A percentile compares a stretch with the other conserved stretches of the same genome.
Evolutionary conservation across 2,113 vertebrate species (phyloP).

Genomic region (Pluvialis apricaria): DNA sequence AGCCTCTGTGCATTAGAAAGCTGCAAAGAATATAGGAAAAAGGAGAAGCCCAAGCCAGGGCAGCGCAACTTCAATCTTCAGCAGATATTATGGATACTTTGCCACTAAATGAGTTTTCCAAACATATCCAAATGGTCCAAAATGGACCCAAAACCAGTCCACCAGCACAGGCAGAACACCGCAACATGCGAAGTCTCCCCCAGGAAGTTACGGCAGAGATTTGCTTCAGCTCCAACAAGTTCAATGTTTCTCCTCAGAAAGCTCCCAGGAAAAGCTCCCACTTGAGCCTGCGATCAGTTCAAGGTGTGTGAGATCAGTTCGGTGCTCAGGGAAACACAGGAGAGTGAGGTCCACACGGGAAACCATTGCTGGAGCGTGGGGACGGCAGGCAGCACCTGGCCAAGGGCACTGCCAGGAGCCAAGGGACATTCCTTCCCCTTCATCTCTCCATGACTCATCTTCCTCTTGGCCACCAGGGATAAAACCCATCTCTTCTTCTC

Average conservation of each 20-base stretch:
- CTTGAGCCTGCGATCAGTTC: not conserved
- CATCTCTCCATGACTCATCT: not conserved
- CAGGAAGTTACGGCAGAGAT: not conserved
- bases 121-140: not conserved
- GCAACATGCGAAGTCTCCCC: fast-evolving
- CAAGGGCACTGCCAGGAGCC: not conserved
- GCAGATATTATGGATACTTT: not conserved
- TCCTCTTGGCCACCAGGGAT: not conserved
- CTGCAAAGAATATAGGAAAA: not conserved
- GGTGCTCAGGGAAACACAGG: not conserved
- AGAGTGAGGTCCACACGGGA: not conserved
- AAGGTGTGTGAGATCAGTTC: not conserved
- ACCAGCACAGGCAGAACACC: not conserved
- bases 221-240: not conserved
- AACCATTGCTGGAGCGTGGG: not conserved
- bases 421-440: not conserved
- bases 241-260: not conserved
- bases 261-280: not conserved
- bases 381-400: not conserved
- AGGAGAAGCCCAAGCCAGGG: not conserved
- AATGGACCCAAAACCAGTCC: not conserved
- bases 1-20: not conserved
- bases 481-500: not conserved
- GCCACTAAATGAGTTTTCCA: not conserved
- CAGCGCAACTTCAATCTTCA: not conserved